Conservation (phyloP, 1,140 invertebrate species). For the Zaprionus ornatus region DNA sequence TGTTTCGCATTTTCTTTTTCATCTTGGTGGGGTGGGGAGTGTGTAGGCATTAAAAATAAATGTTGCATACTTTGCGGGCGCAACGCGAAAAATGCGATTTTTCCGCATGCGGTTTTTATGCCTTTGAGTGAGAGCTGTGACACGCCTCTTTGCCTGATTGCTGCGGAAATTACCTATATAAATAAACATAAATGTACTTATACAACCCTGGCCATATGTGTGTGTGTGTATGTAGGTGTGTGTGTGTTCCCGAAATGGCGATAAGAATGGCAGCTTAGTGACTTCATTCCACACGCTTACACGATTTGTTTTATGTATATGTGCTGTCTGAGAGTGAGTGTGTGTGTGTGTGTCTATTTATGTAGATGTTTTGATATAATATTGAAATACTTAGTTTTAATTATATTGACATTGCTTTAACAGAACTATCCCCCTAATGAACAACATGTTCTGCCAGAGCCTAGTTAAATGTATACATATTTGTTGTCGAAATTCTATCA, state of each 20-base stretch:
- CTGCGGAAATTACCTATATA: conserved; percentile 40
- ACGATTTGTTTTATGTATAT: conserved; percentile 3
- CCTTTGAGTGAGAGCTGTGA: conserved; percentile 21
- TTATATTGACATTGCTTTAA: too few relatives aligned
- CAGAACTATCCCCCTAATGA: too few relatives aligned
- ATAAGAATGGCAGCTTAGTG: conserved; percentile 31
- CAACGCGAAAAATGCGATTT: conserved; percentile 55
- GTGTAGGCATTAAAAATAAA: conserved; percentile 71
- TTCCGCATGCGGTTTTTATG: conserved; percentile 53
- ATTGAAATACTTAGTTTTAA: too few relatives aligned
- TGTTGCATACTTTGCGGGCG: conserved; percentile 76
- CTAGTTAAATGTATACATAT: too few relatives aligned
- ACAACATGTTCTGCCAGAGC: too few relatives aligned
- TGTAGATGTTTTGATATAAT: too few relatives aligned
- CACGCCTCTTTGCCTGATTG: conserved; percentile 51
- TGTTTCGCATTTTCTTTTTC: conserved; percentile 13
- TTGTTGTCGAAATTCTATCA: too few relatives aligned
- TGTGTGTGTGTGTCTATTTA: background rate
- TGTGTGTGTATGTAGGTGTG: background rate
- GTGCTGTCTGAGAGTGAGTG: background rate
- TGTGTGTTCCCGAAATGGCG: conserved; percentile 4
- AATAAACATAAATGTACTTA: conserved; percentile 31
- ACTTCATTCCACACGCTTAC: conserved; percentile 25
- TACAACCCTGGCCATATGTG: conserved; percentile 7
- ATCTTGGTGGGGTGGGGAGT: background rate